Evolutionary conservation across 2,113 vertebrate genomes (phyloP).

Genomic region (Malurus elegans): DNA sequence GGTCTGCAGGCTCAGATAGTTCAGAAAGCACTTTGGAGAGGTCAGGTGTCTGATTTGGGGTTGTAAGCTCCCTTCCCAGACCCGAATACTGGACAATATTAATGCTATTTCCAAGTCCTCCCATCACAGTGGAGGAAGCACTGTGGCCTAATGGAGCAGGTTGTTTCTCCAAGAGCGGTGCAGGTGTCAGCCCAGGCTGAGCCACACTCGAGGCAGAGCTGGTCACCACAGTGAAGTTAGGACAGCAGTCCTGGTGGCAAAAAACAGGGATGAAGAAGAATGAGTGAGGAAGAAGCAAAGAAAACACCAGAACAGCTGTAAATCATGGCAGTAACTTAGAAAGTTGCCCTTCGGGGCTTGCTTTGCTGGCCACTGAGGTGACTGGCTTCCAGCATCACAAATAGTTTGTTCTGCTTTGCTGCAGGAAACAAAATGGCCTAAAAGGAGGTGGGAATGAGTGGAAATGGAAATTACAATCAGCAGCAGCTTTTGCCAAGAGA

Average conservation of each 20-base stretch:
- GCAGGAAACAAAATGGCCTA: background rate
- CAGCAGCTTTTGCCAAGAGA: conserved; percentile 13
- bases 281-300: background rate
- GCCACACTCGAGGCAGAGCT: background rate
- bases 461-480: background rate
- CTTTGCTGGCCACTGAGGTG: background rate
- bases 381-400: background rate
- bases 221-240: background rate
- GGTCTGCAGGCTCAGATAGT: background rate
- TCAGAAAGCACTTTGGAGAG: background rate
- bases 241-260: background rate
- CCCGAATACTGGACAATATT: background rate
- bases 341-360: background rate
- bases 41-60: background rate
- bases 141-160: background rate
- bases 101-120: background rate
- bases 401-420: background rate
- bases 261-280: background rate
- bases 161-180: background rate
- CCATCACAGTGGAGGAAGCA: background rate
- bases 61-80: background rate
- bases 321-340: background rate
- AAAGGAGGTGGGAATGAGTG: background rate
- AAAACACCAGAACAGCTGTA: background rate
- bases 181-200: fast-evolving